Conservation (phyloP, 2,113 vertebrate species). For the Glaucidium brasilianum region DNA sequence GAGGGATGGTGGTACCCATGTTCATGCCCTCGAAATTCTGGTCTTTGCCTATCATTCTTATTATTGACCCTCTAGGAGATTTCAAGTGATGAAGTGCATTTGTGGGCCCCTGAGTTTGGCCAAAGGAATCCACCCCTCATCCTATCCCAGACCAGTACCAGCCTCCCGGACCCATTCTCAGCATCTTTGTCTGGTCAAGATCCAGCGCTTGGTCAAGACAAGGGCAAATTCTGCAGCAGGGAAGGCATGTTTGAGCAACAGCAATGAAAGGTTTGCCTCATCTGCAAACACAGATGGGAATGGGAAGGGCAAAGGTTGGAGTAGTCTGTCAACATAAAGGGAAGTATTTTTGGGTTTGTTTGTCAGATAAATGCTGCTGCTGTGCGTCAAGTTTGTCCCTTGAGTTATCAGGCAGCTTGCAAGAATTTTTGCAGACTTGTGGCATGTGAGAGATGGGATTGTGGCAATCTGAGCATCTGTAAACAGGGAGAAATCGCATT, state of each 20-base stretch:
- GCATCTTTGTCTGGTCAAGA: not conserved
- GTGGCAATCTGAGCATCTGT: accelerated
- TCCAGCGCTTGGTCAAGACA: not conserved
- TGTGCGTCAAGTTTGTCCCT: not conserved
- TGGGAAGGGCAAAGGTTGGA: not conserved
- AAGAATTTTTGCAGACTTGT: not conserved
- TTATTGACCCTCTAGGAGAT: not conserved
- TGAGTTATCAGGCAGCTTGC: not conserved
- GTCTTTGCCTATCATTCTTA: not conserved
- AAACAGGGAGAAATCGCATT: accelerated
- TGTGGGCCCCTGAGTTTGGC: not conserved
- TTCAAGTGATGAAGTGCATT: not conserved
- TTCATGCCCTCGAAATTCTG: not conserved
- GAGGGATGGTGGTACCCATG: not conserved
- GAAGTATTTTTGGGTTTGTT: not conserved
- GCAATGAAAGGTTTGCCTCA: not conserved
- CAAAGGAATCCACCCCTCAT: not conserved
- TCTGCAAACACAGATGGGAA: not conserved
- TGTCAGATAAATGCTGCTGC: not conserved
- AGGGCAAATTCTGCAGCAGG: not conserved
- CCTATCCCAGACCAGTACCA: not conserved
- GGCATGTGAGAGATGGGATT: not conserved
- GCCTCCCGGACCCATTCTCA: not conserved
- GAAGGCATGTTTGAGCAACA: not conserved
- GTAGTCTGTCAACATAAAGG: not conserved